Evolutionary conservation across 2,113 vertebrate genomes (phyloP).

Genomic region (Dasyprocta punctata): DNA sequence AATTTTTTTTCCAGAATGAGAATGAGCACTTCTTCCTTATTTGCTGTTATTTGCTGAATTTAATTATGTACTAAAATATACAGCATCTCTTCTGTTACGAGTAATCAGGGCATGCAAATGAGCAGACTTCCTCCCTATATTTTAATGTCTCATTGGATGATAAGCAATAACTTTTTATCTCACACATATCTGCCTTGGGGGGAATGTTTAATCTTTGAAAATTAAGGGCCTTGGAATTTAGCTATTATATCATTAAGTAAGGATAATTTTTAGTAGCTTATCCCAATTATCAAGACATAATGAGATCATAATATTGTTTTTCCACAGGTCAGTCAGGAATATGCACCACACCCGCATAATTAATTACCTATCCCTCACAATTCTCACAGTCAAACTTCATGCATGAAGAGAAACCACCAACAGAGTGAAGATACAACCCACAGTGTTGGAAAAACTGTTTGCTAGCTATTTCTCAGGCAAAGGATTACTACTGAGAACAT

Average conservation of each 20-base stretch:
- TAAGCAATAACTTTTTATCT: constrained; percentile 38
- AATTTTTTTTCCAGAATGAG: constrained; percentile 59
- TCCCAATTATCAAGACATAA: constrained; percentile 30
- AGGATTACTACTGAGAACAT: too few species aligned
- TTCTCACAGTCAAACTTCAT: background rate
- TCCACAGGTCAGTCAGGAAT: constrained; percentile 9
- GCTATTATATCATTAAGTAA: constrained; percentile 41
- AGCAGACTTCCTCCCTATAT: constrained; percentile 49
- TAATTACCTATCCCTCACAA: too few species aligned
- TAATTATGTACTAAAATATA: constrained; percentile 78
- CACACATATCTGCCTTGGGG: background rate
- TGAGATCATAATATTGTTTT: constrained; percentile 37
- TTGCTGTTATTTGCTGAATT: constrained; percentile 63
- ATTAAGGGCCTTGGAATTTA: constrained; percentile 42
- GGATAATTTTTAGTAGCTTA: constrained; percentile 38
- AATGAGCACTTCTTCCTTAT: constrained; percentile 48
- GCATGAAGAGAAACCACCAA: background rate
- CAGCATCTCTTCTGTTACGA: constrained; percentile 66
- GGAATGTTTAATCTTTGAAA: constrained; percentile 55
- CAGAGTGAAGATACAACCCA: too few species aligned
- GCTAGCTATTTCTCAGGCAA: too few species aligned
- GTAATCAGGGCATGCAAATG: constrained; percentile 75
- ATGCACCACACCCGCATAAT: background rate
- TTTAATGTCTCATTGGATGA: constrained; percentile 62
- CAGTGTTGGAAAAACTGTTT: too few species aligned